These are phyloP conservation scores for Enteromius mattozi DNA, from an alignment of 2,797 vertebrate species.

Conservation along the genomic window DNA sequence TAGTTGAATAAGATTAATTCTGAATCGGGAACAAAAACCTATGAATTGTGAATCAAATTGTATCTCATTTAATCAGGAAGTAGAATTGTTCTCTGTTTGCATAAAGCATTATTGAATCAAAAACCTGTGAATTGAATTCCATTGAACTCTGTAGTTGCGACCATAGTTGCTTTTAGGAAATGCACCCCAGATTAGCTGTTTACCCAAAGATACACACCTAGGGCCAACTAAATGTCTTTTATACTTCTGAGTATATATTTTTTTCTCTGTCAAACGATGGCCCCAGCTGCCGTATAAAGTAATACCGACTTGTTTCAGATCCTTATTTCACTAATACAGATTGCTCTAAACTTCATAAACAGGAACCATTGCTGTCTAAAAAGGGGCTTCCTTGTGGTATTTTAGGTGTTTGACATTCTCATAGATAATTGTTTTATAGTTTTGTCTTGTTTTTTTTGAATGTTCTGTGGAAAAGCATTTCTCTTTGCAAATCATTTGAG, in stretches of 20 bases:
- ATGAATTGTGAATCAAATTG: neutral
- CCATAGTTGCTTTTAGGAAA: neutral
- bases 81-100: neutral
- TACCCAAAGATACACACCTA: neutral
- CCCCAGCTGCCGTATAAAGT: neutral
- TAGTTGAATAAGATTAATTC: neutral
- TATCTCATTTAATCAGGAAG: neutral
- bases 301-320: neutral
- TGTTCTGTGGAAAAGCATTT: neutral
- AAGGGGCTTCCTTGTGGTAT: neutral
- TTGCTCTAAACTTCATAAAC: neutral
- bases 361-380: neutral
- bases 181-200: neutral
- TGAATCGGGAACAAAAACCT: neutral
- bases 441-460: slow-evolving; percentile 19
- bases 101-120: neutral
- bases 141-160: neutral
- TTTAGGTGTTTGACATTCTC: neutral
- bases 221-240: neutral
- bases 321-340: slow-evolving; percentile 5
- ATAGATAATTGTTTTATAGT: neutral
- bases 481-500: slow-evolving; percentile 4
- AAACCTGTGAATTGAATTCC: neutral
- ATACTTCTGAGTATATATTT: neutral
- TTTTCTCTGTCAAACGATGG: neutral